Conservation (phyloP, 2,888 invertebrate genomes). For the Agriopis marginaria region DNA sequence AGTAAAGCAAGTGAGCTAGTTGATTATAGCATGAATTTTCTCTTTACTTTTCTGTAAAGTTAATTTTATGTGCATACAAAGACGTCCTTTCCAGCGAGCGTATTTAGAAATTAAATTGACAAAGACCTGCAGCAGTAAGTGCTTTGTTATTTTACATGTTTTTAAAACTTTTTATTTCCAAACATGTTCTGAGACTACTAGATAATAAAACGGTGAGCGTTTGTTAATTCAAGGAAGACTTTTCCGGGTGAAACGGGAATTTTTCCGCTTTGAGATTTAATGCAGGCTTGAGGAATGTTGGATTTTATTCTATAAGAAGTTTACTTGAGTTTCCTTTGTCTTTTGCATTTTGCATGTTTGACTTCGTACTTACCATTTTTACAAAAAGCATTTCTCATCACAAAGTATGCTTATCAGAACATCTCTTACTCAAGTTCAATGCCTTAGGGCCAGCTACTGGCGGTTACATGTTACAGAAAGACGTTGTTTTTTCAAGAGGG, state of each 20-base stretch:
- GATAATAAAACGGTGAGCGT: slow-evolving; percentile 29
- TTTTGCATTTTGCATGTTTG: slow-evolving; percentile 24
- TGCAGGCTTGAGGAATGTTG: slow-evolving; percentile 19
- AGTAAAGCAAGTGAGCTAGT: slow-evolving; percentile 40
- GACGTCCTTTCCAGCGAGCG: slow-evolving; percentile 42
- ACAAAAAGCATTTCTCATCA: no score
- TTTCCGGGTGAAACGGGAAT: slow-evolving; percentile 8
- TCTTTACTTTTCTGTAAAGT: slow-evolving; percentile 56
- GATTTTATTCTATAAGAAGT: slow-evolving; percentile 28
- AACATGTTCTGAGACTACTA: slow-evolving; percentile 28
- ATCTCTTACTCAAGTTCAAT: background rate
- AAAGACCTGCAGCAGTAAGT: slow-evolving; percentile 52
- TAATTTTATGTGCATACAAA: slow-evolving; percentile 59
- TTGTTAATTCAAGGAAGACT: slow-evolving; percentile 19
- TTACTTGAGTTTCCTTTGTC: slow-evolving; percentile 22
- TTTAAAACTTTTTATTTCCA: slow-evolving; percentile 30
- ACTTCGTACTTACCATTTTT: slow-evolving; percentile 12
- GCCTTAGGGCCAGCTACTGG: background rate
- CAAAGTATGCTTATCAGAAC: background rate
- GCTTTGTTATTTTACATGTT: slow-evolving; percentile 38
- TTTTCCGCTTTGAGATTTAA: slow-evolving; percentile 28
- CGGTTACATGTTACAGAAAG: slow-evolving; percentile 43
- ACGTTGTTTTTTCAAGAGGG: slow-evolving; percentile 71
- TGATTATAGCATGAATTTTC: slow-evolving; percentile 60
- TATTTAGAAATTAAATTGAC: slow-evolving; percentile 61